Conservation (phyloP, 30 jellyfish, hydroid and myxozoan genomes). For the Nemopilema nomurai region DNA sequence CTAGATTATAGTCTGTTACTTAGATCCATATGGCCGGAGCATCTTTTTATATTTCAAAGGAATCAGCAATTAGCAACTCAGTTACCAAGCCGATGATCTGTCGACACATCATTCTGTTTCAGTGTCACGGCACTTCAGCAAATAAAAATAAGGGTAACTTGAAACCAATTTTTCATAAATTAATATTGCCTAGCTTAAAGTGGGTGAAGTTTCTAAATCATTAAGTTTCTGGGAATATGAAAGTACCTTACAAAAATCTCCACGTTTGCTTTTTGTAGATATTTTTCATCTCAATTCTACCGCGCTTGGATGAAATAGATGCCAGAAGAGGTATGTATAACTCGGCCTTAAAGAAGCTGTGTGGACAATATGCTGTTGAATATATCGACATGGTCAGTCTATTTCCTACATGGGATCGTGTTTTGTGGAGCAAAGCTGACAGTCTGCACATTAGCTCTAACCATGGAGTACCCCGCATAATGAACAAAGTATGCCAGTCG, state of each 20-base stretch:
- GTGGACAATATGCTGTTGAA: neutral
- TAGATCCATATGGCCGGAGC: no score
- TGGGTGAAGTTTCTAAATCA: neutral
- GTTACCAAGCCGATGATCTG: no score
- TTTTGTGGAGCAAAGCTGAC: neutral
- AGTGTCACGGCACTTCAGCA: no score
- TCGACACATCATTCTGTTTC: no score
- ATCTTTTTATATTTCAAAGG: no score
- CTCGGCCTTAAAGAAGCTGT: neutral
- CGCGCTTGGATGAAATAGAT: constrained; percentile 10
- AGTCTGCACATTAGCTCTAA: neutral
- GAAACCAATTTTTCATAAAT: no score
- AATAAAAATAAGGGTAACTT: no score
- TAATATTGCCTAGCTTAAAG: neutral
- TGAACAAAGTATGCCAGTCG: neutral
- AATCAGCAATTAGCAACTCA: no score
- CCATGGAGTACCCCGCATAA: neutral
- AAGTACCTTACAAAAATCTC: neutral
- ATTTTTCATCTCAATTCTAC: constrained; percentile 10
- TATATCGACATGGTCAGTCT: neutral
- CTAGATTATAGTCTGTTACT: no score
- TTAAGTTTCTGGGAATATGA: no score
- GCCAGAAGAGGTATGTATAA: neutral
- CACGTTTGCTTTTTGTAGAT: neutral
- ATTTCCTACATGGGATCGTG: neutral